Evolutionary conservation across 2,888 invertebrate species (phyloP).

Genomic region (Melinaea marsaeus): DNA sequence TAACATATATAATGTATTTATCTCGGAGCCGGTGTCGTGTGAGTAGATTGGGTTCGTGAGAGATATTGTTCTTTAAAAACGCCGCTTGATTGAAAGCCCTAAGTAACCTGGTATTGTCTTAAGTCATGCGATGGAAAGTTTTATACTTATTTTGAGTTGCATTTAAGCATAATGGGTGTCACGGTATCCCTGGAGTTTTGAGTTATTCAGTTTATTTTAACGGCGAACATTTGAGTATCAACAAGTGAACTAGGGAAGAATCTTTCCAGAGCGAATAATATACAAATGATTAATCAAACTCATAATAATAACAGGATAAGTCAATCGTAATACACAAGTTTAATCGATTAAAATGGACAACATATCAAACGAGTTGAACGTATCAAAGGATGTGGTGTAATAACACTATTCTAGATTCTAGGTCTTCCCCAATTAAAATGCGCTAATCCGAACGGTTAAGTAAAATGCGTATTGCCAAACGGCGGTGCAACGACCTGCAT

Average conservation of each 20-base stretch:
- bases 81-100: constrained; percentile 64
- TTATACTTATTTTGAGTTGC: constrained; percentile 25
- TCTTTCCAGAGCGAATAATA: no score
- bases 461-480: constrained; percentile 70
- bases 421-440: constrained; percentile 65
- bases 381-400: constrained; percentile 37
- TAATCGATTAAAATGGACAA: constrained; percentile 13
- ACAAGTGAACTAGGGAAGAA: no score
- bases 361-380: constrained; percentile 15
- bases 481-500: constrained; percentile 64
- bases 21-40: constrained; percentile 32
- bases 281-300: no score
- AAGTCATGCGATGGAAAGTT: constrained; percentile 35
- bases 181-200: neutral
- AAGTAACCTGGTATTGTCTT: constrained; percentile 33
- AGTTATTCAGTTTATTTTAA: neutral
- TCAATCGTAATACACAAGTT: no score
- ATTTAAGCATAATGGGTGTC: constrained; percentile 7
- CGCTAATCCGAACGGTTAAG: constrained; percentile 45
- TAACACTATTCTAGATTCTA: constrained; percentile 51
- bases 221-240: no score
- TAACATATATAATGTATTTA: constrained; percentile 31
- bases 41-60: constrained; percentile 67
- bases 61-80: constrained; percentile 63
- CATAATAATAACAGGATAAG: no score